Base-by-base conservation (phyloP, 2,888 invertebrate species). In the Zygaena filipendulae region DNA sequence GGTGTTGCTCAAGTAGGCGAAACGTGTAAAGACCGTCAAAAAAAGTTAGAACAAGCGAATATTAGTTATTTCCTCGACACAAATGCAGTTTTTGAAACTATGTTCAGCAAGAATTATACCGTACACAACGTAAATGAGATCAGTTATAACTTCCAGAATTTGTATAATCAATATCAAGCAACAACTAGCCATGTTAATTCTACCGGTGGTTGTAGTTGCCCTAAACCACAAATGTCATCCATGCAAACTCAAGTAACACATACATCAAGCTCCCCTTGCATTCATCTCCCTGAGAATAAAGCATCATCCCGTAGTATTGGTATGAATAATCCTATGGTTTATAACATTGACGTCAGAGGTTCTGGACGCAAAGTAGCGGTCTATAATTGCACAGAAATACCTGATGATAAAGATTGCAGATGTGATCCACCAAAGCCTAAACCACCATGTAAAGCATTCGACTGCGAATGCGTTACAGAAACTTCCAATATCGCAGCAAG, bases 401-500 rank as follows among this genome's bases (percentile, higher is more conserved):
- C 47, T 2, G 63, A 67, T 3, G 63, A 68, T 7, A 75, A 67
- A 41, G 69, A 71, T 9, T 79, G 77, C 29, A 66, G 50, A 40
- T 79, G 79, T 36, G 55, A 51, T 21, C 77, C 79, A 4, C 58
- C 59, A 3, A 69, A 64, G 35, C 63, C 64, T 2, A 33, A 58
- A 10, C 74, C 77, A 2, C 63, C 67, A 7, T 79, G 79, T 30
- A 63, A 56, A 28, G 68, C 79, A 0, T 68, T 71, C 30, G 70
- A 79, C 30, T 79, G 79, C 35, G 63, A 68, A 6, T 79, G 79
- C 35, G 49, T 71, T 8, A 33, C 53, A 6, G 60, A 71, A 44
- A 43, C 47, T 11, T 32, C 38, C 7, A 61, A 72, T 25, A 51
- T 47, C 28, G 48, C 45, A 5, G 37, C 63, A 2, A 58, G 79